Evolutionary conservation across 2,113 vertebrate genomes (phyloP), one percentile per base, ranked within the genome.

Genomic region (Gulo gulo): DNA sequence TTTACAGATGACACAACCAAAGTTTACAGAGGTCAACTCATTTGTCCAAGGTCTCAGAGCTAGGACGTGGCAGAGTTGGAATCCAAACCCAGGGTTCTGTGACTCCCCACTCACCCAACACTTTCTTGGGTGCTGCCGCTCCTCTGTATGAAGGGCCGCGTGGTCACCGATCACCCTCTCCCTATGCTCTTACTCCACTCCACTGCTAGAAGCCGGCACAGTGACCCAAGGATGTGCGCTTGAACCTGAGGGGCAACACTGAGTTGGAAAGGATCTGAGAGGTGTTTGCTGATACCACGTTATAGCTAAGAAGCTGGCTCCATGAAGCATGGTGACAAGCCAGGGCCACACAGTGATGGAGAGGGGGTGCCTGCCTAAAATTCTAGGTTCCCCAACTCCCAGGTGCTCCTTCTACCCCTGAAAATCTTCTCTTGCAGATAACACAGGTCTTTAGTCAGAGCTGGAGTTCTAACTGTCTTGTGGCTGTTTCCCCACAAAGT

Each of bases 1-100:
- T 96, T 82, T 42, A 82, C 47, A 91, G 67, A 83, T 29, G 34
- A 65, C 42, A 79, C 96, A 31, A 83, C 16, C 47, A 82, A 31
- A 84, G 74, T 69, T 84, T 24, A 50, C 26, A 59, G 20, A 55
- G 23, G 61, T 50, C 42, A 78, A 7, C 36, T 34, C 34, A 20
- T 73, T 7, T 57, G 39, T 29, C 55, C 9, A 9, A 86, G 52
- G 61, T 31, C 65, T 92, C 79, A 55, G 79, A 86, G 82, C 20
- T 36, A 57, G 42, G 50, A 91, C n/a, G 20, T 4, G 20, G 79
- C 24, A 47, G 69, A 67, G 31, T 34, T 29, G 55, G 50, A 61
- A 29, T 16, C 85, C 26, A 47, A 61, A 79, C 9, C 45, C 39
- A 13, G 69, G 34, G 59, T 31, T 31, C 6, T 16, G 4, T 50